Conservation (phyloP, 1,140 invertebrate species). For the Macrosteles quadrilineatus region DNA sequence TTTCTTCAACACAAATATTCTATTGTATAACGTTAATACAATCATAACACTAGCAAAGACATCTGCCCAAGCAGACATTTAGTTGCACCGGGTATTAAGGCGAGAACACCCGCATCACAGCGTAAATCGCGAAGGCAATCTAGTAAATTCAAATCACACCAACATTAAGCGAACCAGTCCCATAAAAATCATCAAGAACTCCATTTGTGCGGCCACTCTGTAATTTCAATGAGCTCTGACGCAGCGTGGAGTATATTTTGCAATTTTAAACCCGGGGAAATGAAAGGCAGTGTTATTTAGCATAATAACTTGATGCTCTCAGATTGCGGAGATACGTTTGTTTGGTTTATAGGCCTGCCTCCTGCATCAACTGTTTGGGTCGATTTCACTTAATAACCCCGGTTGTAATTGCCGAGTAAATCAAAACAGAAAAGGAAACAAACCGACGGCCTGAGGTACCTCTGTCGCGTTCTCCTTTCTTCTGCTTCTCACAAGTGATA, state of each 20-base stretch:
- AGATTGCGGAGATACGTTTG: background rate
- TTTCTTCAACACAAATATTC: too few species aligned
- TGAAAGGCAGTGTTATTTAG: background rate
- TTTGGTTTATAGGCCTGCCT: background rate
- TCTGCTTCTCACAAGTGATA: too few species aligned
- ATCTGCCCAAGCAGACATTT: too few species aligned
- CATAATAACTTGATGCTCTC: background rate
- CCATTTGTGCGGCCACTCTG: constrained; percentile 1
- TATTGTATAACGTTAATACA: too few species aligned
- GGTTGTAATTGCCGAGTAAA: background rate
- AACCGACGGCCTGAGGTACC: background rate
- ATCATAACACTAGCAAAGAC: too few species aligned
- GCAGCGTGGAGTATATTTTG: background rate
- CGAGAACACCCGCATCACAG: too few species aligned
- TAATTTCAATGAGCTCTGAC: background rate
- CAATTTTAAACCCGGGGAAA: background rate
- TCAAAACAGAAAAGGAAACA: background rate
- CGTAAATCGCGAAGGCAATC: too few species aligned
- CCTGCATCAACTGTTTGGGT: background rate
- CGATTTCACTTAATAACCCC: constrained; percentile 8
- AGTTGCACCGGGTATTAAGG: too few species aligned
- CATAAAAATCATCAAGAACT: constrained; percentile 13
- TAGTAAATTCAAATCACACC: background rate
- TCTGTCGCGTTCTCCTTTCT: too few species aligned
- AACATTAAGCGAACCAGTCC: background rate